These are phyloP conservation scores for Acanthurus tractus DNA, from an alignment of 2,797 vertebrate species.

Conservation along the genomic window DNA sequence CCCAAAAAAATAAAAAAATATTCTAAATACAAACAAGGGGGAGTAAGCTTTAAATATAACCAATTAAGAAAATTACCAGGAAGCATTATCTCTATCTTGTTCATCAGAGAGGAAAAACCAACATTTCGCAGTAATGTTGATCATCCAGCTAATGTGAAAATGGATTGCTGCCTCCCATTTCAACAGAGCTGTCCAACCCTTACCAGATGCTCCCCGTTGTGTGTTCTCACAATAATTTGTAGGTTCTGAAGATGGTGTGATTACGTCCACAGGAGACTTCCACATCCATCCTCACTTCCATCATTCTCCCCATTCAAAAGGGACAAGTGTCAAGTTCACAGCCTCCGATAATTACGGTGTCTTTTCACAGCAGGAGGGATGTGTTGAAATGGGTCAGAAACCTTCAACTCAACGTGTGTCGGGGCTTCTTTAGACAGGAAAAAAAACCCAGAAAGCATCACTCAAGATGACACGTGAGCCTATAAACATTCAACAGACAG, in stretches of 20 bases:
- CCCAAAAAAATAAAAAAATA: not conserved
- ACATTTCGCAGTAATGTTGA: constrained; percentile 1
- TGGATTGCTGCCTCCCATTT: constrained; percentile 27
- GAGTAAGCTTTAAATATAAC: not conserved
- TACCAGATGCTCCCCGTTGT: constrained; percentile 51
- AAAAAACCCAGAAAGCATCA: not conserved
- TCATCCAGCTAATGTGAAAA: constrained; percentile 33
- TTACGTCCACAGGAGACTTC: constrained; percentile 69
- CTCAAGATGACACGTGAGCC: not conserved
- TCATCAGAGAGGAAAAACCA: not conserved
- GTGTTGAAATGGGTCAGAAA: constrained; percentile 50
- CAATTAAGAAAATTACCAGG: not conserved
- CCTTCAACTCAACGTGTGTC: constrained; percentile 37
- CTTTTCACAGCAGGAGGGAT: constrained; percentile 45
- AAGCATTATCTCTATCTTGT: not conserved
- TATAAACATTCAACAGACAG: constrained; percentile 28
- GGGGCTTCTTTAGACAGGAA: constrained; percentile 16
- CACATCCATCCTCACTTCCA: constrained; percentile 63
- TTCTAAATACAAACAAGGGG: not conserved
- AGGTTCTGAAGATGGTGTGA: constrained; percentile 62
- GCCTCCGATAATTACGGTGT: constrained; percentile 66
- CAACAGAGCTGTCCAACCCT: constrained; percentile 25
- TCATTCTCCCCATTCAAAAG: constrained; percentile 67
- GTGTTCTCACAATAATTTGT: constrained; percentile 71
- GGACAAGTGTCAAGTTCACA: constrained; percentile 73